Conservation (phyloP, 1,140 invertebrate genomes). For the Lucilia cuprina region DNA sequence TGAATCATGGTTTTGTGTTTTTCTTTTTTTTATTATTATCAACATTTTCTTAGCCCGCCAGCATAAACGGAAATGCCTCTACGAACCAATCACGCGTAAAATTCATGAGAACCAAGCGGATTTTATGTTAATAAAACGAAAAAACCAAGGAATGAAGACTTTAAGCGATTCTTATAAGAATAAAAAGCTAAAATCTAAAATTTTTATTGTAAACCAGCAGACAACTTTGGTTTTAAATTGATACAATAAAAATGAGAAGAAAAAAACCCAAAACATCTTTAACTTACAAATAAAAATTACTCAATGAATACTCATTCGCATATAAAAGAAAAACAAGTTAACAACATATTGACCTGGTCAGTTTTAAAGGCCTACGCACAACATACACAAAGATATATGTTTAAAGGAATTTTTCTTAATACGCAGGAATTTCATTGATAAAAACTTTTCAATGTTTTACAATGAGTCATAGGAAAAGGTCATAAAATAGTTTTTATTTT, state of each 20-base stretch:
- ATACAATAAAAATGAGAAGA: too few relatives aligned
- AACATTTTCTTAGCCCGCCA: neutral
- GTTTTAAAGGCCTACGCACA: neutral
- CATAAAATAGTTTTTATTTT: neutral
- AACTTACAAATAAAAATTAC: neutral
- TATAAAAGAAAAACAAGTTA: neutral
- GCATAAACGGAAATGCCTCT: slow-evolving; percentile 13
- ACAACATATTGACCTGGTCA: neutral
- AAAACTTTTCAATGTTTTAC: neutral
- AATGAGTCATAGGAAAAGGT: neutral
- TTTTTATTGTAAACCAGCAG: neutral
- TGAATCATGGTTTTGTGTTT: too few relatives aligned
- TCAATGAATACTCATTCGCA: neutral
- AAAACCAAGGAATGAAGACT: too few relatives aligned
- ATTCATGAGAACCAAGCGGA: neutral
- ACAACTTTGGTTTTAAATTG: neutral
- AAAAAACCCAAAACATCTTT: neutral
- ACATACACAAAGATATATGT: neutral
- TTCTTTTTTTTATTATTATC: too few relatives aligned
- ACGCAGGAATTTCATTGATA: neutral
- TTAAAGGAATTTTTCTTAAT: neutral
- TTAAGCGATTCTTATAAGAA: neutral
- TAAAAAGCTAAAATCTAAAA: neutral
- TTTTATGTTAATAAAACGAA: neutral
- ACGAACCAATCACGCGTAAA: slow-evolving; percentile 9